These are phyloP conservation scores for Heliconius sara DNA, from an alignment of 2,888 invertebrate genomes.

Conservation along the genomic window DNA sequence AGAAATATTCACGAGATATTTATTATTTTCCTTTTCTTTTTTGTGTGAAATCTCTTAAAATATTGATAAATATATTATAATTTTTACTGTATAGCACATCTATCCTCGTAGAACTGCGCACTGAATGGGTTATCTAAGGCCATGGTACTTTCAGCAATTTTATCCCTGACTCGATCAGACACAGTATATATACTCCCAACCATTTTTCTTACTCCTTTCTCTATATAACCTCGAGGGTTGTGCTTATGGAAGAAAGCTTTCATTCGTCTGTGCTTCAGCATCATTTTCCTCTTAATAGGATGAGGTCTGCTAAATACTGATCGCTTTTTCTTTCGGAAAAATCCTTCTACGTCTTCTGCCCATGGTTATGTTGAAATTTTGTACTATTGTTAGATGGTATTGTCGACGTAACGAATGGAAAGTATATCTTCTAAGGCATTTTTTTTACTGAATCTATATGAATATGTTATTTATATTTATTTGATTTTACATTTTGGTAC, in stretches of 20 bases:
- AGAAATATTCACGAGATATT: neutral
- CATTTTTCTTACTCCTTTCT: slow-evolving; percentile 60
- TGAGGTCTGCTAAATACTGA: slow-evolving; percentile 70
- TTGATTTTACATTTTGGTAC: slow-evolving; percentile 40
- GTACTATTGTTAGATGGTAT: neutral
- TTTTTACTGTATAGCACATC: slow-evolving; percentile 64
- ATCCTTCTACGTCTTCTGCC: slow-evolving; percentile 62
- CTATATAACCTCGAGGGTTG: slow-evolving; percentile 58
- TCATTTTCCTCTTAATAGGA: slow-evolving; percentile 67
- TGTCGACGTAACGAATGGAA: neutral
- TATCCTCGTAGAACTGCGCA: slow-evolving; percentile 69
- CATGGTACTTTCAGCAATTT: slow-evolving; percentile 66
- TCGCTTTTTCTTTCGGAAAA: slow-evolving; percentile 63
- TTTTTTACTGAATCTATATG: neutral
- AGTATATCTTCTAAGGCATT: neutral
- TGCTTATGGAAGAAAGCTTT: slow-evolving; percentile 67
- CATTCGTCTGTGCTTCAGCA: slow-evolving; percentile 61
- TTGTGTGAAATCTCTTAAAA: neutral
- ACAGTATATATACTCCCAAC: slow-evolving; percentile 66
- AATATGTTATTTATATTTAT: neutral
- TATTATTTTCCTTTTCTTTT: neutral
- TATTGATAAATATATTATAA: neutral
- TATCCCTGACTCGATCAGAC: slow-evolving; percentile 68
- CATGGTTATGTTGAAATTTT: slow-evolving; percentile 52
- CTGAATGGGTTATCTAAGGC: slow-evolving; percentile 68